phyloP scores from a whole-genome alignment of 2,113 vertebrate genomes.

The Nestor notabilis region DNA sequence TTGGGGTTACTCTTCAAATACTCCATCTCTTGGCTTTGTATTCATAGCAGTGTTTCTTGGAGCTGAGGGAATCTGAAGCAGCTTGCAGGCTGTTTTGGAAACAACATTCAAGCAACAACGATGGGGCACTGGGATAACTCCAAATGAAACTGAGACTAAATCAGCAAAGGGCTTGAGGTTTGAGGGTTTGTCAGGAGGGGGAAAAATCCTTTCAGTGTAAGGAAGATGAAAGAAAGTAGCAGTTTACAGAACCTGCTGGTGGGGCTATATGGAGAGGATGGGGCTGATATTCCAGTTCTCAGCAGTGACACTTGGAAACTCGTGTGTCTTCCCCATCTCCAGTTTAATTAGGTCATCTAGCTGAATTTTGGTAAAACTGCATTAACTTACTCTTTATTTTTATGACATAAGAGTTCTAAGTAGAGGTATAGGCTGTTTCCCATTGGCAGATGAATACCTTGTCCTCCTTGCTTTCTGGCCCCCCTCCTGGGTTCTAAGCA shows the following conservation, averaged over 20 bases:
- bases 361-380: background rate
- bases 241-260: background rate
- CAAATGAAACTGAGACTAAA: slow-evolving; percentile 1
- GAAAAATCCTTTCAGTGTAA: background rate
- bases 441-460: background rate
- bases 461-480: background rate
- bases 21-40: background rate
- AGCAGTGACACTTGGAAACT: background rate
- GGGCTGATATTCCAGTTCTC: background rate
- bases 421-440: background rate
- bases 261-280: background rate
- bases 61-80: background rate
- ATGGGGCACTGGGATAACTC: background rate
- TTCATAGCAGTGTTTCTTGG: background rate
- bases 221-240: background rate
- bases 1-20: background rate
- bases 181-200: background rate
- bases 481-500: no score
- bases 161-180: background rate
- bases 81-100: slow-evolving; percentile 46
- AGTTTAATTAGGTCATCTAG: background rate
- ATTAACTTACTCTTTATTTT: background rate
- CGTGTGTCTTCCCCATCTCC: background rate
- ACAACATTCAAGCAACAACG: background rate
- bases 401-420: background rate